phyloP scores from a whole-genome alignment of 2,797 vertebrate genomes.

The Scarus forsteni region DNA sequence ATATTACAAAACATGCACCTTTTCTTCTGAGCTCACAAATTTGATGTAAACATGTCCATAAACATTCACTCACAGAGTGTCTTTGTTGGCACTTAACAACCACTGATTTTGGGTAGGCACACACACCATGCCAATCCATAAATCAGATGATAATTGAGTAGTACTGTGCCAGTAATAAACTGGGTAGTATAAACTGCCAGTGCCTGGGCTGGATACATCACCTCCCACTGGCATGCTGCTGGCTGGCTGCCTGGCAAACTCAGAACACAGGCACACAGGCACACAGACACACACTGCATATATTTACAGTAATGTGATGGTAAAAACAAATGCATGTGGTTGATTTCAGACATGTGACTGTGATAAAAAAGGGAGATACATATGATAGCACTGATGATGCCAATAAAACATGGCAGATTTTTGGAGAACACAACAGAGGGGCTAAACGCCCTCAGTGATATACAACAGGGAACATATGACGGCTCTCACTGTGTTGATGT shows the following conservation, averaged over 20 bases:
- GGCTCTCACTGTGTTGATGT: constrained; percentile 47
- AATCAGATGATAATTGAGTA: constrained; percentile 85
- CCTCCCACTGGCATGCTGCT: constrained; percentile 72
- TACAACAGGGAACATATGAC: constrained; percentile 54
- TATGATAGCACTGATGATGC: constrained; percentile 30
- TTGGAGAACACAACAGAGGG: constrained; percentile 38
- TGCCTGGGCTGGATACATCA: constrained; percentile 72
- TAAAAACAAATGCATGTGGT: constrained; percentile 38
- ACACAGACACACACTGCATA: constrained; percentile 34
- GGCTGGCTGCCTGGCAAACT: constrained; percentile 68
- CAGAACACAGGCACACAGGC: constrained; percentile 20
- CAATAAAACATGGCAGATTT: constrained; percentile 25
- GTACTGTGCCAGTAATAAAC: constrained; percentile 80
- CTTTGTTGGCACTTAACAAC: constrained; percentile 64
- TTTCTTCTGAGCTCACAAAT: constrained; percentile 8
- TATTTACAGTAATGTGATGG: constrained; percentile 41
- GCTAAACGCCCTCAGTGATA: constrained; percentile 41
- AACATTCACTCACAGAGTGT: constrained; percentile 31
- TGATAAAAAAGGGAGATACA: constrained; percentile 43
- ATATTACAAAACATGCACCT: not conserved
- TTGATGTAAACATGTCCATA: constrained; percentile 26
- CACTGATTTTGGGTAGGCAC: constrained; percentile 65
- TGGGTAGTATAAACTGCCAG: constrained; percentile 81
- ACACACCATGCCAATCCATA: constrained; percentile 80
- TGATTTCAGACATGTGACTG: not conserved